Conservation (phyloP, 2,113 vertebrate species). For the Scophthalmus maximus region DNA sequence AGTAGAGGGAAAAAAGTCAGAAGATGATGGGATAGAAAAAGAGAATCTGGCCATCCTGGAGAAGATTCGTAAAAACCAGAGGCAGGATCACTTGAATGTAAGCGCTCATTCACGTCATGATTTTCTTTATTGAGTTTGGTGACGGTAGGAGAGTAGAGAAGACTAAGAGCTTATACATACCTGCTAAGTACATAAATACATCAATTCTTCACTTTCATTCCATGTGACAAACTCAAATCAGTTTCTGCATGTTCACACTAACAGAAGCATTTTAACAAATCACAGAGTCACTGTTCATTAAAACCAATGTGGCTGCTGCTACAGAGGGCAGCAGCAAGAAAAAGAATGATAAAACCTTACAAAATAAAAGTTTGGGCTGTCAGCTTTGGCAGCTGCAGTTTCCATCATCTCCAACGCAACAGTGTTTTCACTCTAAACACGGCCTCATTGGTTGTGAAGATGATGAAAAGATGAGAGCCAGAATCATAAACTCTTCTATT, state of each 20-base stretch:
- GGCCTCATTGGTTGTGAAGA: background rate
- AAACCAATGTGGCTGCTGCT: constrained; percentile 18
- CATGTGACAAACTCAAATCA: background rate
- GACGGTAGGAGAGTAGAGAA: background rate
- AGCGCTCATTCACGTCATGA: constrained; percentile 72
- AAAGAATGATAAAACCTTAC: background rate
- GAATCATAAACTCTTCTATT: no score
- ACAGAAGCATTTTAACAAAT: constrained; percentile 1
- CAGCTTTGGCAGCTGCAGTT: background rate
- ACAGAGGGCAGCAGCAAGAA: background rate
- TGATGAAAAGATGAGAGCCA: no score
- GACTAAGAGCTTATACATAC: no score
- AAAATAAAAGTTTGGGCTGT: background rate
- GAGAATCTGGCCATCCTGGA: constrained; percentile 97
- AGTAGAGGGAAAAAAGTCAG: constrained; percentile 92
- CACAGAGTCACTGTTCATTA: constrained; percentile 23
- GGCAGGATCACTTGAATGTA: constrained; percentile 98
- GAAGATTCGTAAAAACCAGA: constrained; percentile 98
- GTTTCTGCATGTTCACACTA: background rate
- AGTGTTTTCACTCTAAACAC: no score
- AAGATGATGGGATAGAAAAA: constrained; percentile 98
- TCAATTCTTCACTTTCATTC: no score
- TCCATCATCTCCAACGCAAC: background rate
- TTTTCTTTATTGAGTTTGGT: background rate
- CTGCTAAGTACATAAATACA: no score